Conservation (phyloP, 2,888 invertebrate species). For the Lymantria dispar region DNA sequence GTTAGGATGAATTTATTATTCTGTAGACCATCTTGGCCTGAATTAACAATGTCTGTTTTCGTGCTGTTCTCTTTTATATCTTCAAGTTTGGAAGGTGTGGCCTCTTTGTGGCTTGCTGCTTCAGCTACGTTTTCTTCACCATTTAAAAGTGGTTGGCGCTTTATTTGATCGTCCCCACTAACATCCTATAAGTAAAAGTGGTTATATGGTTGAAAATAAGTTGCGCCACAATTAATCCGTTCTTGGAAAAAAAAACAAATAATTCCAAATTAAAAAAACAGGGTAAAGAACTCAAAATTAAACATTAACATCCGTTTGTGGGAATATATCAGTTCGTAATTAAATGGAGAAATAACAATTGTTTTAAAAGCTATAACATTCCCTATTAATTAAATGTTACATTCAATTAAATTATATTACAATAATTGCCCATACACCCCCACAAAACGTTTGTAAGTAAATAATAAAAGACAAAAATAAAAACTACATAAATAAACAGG, state of each 20-base stretch:
- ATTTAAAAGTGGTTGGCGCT: constrained; percentile 62
- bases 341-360: constrained; percentile 29
- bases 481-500: constrained; percentile 66
- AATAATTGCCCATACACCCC: constrained; percentile 80
- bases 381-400: constrained; percentile 33
- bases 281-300: constrained; percentile 40
- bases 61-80: constrained; percentile 66
- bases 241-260: constrained; percentile 5
- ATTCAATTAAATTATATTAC: constrained; percentile 12
- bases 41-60: constrained; percentile 67
- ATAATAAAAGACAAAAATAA: constrained; percentile 60
- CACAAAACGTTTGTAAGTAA: constrained; percentile 72
- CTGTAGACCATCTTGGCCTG: constrained; percentile 49
- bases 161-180: constrained; percentile 62
- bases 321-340: constrained; percentile 73
- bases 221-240: constrained; percentile 7
- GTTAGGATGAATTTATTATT: constrained; percentile 90
- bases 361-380: constrained; percentile 19
- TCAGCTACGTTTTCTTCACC: constrained; percentile 72
- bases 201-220: constrained; percentile 33
- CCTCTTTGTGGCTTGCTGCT: constrained; percentile 64
- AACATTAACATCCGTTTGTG: constrained; percentile 64
- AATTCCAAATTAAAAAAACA: constrained; percentile 23
- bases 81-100: constrained; percentile 64
- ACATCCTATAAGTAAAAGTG: constrained; percentile 62